Conservation (phyloP, 2,888 invertebrate species). For the Patella pellucida region DNA sequence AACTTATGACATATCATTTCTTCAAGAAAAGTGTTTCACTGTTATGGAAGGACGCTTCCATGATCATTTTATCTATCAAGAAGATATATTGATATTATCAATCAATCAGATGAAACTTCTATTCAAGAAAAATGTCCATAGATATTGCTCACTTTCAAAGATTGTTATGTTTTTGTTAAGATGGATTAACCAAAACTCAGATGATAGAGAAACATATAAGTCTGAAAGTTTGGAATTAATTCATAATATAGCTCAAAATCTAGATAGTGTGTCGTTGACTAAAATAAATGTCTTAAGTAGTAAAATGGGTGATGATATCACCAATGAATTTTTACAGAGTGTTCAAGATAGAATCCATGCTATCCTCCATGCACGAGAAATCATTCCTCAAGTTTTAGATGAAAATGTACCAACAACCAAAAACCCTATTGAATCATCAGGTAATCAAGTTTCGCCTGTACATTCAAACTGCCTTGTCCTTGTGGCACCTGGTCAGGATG, state of each 20-base stretch:
- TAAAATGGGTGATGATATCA: neutral
- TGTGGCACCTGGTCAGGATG: neutral
- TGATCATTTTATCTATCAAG: slow-evolving; percentile 29
- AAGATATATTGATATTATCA: slow-evolving; percentile 20
- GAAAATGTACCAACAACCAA: neutral
- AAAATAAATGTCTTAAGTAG: neutral
- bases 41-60: slow-evolving; percentile 27
- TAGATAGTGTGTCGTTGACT: neutral
- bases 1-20: slow-evolving; percentile 21
- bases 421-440: neutral
- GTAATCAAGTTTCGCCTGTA: neutral
- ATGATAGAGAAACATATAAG: neutral
- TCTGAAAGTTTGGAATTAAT: neutral
- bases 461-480: neutral
- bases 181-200: slow-evolving; percentile 13
- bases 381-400: neutral
- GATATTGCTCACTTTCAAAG: slow-evolving; percentile 21
- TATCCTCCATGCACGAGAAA: neutral
- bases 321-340: neutral
- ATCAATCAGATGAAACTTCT: slow-evolving; percentile 16
- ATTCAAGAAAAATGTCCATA: slow-evolving; percentile 23
- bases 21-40: slow-evolving; percentile 3
- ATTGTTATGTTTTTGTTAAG: slow-evolving; percentile 19
- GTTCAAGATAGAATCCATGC: neutral
- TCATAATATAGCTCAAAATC: neutral